Conservation (phyloP, 2,888 invertebrate genomes). For the Alentia gelatinosa region DNA sequence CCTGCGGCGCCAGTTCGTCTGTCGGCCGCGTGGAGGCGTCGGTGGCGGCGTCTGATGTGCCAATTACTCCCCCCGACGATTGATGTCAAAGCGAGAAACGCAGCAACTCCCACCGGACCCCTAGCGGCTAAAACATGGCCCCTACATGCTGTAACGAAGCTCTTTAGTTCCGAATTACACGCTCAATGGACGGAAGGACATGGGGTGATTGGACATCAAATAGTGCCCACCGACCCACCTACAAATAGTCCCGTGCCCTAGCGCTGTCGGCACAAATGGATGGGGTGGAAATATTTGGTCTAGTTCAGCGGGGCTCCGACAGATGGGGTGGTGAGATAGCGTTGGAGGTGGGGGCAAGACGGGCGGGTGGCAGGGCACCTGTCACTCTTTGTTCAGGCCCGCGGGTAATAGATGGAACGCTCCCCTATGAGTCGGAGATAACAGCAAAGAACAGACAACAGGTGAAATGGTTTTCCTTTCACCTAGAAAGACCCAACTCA, state of each 20-base stretch:
- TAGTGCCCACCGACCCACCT: not conserved
- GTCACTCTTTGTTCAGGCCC: not conserved
- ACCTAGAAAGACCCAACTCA: not conserved
- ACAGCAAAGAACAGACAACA: conserved; percentile 9
- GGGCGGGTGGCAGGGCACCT: not conserved
- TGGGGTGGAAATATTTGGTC: conserved; percentile 42
- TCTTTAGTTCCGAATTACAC: conserved; percentile 45
- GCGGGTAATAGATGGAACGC: not conserved
- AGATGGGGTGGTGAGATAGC: conserved; percentile 8
- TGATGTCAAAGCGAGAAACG: conserved; percentile 31
- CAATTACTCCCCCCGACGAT: conserved; percentile 17
- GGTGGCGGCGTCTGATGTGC: conserved; percentile 5
- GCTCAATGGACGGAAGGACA: not conserved
- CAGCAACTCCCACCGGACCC: not conserved
- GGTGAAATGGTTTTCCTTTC: conserved; percentile 18
- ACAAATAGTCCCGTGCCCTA: not conserved
- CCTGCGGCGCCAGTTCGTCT: conserved; percentile 33
- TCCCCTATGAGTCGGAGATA: not conserved
- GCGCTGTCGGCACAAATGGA: not conserved
- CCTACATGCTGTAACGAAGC: conserved; percentile 27
- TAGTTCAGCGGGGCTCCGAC: conserved; percentile 1
- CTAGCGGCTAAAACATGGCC: not conserved
- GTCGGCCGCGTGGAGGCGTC: conserved; percentile 7
- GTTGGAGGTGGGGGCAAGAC: not conserved
- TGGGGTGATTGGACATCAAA: conserved; percentile 30